Base-by-base conservation (phyloP, 2,888 invertebrate genomes). In the Caenorhabditis sp. region DNA sequence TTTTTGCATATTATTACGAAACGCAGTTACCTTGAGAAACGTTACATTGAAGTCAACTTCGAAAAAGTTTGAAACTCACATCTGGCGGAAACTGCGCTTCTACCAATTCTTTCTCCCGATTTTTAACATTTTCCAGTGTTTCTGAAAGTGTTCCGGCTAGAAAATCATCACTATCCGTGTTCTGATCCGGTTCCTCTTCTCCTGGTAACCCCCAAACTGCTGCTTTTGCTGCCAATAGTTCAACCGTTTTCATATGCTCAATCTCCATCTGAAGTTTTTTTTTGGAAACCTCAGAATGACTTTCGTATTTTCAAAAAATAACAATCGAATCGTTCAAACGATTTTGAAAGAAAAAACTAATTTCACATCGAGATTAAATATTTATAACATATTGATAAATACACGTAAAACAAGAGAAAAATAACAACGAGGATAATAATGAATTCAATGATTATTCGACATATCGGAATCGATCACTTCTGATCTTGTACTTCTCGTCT, bases 381-480 rank as follows among this genome's bases (percentile, higher is more conserved):
- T 20, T 26, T 20, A 38, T 53, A 23, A 53, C 10, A 31, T n/a
- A n/a, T n/a, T n/a, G n/a, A n/a, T n/a, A 53, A 53, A 25, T 53
- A 53, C 53, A 23, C 53, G 53, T 53, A 25, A 26, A 61, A 56
- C 20, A 17, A 21, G 26, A 17, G 23, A 21, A 50, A 36, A 17
- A n/a, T 43, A 63, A 63, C 23, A 26, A 59, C 49, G 38, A 21
- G 7, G 50, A 50, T 26, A 21, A 10, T 57, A 62, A 31, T 1
- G 4, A 53, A 61, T n/a, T n/a, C n/a, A n/a, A 53, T 7, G 1
- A 36, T 82, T 58, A 82, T 59, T 82, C 82, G 53, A 81, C 68
- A 52, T 81, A 81, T 20, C 82, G 82, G 73, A 81, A 81, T n/a
- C 79, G 76, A 36, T 79, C 76, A 68, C 73, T 75, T 61, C 76